phyloP scores from a whole-genome alignment of 2,888 invertebrate species.

The Callosobruchus maculatus region DNA sequence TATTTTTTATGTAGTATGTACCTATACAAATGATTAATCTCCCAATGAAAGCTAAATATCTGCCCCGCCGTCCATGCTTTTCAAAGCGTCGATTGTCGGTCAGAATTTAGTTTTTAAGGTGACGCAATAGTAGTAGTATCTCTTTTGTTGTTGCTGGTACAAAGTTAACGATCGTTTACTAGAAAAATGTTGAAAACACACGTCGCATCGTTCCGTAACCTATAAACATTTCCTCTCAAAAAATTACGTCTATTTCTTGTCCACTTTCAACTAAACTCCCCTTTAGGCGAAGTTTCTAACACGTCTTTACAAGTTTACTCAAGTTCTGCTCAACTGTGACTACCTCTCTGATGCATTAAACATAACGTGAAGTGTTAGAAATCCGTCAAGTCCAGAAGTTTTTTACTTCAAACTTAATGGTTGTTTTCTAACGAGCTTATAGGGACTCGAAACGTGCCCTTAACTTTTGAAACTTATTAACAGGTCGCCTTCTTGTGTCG shows the following conservation, averaged over 20 bases:
- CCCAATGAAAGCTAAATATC: too few species aligned
- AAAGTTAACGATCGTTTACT: too few species aligned
- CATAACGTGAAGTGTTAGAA: not conserved
- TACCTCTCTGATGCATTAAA: not conserved
- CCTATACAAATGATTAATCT: too few species aligned
- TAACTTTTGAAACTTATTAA: not conserved
- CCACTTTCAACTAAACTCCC: not conserved
- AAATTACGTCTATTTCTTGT: not conserved
- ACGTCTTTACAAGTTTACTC: not conserved
- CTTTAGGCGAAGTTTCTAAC: not conserved
- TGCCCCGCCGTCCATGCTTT: too few species aligned
- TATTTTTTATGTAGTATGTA: too few species aligned
- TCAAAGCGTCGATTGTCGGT: too few species aligned
- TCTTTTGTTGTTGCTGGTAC: too few species aligned
- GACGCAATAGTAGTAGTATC: too few species aligned
- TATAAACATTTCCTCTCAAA: not conserved
- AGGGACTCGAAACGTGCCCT: not conserved
- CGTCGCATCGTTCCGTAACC: too few species aligned
- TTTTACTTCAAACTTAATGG: not conserved
- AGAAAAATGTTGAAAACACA: too few species aligned
- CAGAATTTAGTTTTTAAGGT: too few species aligned
- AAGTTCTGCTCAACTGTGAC: not conserved
- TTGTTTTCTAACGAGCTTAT: not conserved
- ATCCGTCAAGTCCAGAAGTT: not conserved
- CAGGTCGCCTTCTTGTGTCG: not conserved